phyloP scores from a whole-genome alignment of 1,140 invertebrate genomes.

The Bombus waltoni region DNA sequence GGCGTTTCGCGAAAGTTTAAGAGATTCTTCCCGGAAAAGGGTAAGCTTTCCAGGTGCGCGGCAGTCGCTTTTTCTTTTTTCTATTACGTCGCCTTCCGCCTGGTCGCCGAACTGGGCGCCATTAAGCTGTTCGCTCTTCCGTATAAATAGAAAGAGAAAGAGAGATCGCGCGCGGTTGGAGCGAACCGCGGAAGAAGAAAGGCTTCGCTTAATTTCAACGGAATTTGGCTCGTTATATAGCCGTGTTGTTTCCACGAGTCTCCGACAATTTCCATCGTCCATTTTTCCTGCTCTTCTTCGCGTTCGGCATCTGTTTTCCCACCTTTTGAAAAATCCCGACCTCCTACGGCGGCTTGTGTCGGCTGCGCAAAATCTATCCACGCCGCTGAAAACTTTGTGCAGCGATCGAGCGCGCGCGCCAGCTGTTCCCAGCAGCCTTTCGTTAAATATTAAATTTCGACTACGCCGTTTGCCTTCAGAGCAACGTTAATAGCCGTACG shows the following conservation, averaged over 20 bases:
- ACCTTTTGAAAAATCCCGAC: not conserved
- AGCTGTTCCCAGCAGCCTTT: constrained; percentile 30
- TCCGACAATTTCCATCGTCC: too few relatives aligned
- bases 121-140: constrained; percentile 79
- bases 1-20: constrained; percentile 78
- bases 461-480: not conserved
- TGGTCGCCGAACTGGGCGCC: constrained; percentile 75
- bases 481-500: constrained; percentile 48
- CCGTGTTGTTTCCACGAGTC: constrained; percentile 12
- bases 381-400: not conserved
- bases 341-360: too few relatives aligned
- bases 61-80: constrained; percentile 51
- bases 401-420: constrained; percentile 26
- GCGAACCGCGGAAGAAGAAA: constrained; percentile 33
- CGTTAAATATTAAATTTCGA: constrained; percentile 64
- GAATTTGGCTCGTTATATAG: constrained; percentile 48
- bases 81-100: constrained; percentile 78
- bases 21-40: constrained; percentile 61
- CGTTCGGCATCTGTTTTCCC: not conserved
- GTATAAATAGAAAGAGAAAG: constrained; percentile 71
- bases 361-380: not conserved
- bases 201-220: constrained; percentile 60
- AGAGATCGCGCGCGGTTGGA: constrained; percentile 44
- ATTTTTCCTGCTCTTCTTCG: too few relatives aligned
- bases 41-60: constrained; percentile 54